A percentile compares a stretch with the other conserved stretches of the same genome.
Evolutionary conservation across 1,140 invertebrate species (phyloP).

Genomic region (Tetragonula clypearis): DNA sequence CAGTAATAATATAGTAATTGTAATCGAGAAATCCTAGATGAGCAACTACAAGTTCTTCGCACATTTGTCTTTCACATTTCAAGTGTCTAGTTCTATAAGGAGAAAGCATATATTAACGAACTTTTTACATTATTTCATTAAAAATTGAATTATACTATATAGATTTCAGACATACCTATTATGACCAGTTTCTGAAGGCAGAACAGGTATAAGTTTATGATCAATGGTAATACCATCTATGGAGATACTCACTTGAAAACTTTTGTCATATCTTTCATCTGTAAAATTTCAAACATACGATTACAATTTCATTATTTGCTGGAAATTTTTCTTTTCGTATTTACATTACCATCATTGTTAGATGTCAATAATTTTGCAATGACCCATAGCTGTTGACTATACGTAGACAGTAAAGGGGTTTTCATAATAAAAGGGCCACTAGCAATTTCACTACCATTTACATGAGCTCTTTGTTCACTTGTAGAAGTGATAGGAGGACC

Average conservation of each 20-base stretch:
- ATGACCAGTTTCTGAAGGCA: slow-evolving; percentile 84
- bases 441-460: slow-evolving; percentile 86
- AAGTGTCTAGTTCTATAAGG: slow-evolving; percentile 88
- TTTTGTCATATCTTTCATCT: slow-evolving; percentile 94
- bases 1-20: slow-evolving; percentile 92
- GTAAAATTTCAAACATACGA: slow-evolving; percentile 70
- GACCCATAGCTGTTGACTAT: slow-evolving; percentile 96
- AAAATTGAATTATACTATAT: background rate
- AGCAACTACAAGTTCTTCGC: slow-evolving; percentile 93
- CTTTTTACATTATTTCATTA: background rate
- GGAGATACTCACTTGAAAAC: slow-evolving; percentile 91
- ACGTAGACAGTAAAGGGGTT: slow-evolving; percentile 92
- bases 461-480: slow-evolving; percentile 85
- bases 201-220: slow-evolving; percentile 86
- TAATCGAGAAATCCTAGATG: slow-evolving; percentile 96
- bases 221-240: slow-evolving; percentile 90
- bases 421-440: slow-evolving; percentile 93
- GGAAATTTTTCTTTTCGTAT: background rate
- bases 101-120: background rate
- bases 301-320: background rate
- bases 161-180: slow-evolving; percentile 84
- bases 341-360: slow-evolving; percentile 89
- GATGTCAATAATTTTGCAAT: slow-evolving; percentile 92
- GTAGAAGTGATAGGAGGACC: slow-evolving; percentile 95
- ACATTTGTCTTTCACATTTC: slow-evolving; percentile 90